Evolutionary conservation across 1,140 invertebrate species (phyloP).

Genomic region (Penaeus chinensis): DNA sequence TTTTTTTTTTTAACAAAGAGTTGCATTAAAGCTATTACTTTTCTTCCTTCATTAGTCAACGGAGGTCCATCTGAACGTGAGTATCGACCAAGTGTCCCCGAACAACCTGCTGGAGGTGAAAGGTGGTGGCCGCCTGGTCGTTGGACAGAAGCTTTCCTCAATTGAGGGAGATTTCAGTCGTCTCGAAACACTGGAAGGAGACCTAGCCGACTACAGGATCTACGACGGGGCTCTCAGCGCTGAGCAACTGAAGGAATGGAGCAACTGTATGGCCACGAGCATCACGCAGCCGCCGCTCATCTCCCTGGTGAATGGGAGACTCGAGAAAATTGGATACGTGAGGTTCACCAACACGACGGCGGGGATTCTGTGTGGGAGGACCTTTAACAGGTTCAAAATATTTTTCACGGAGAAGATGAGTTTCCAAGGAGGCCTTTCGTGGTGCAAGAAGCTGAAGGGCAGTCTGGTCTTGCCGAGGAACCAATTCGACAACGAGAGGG

Average conservation of each 20-base stretch:
- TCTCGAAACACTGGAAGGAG: slow-evolving; percentile 36
- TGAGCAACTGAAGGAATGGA: slow-evolving; percentile 3
- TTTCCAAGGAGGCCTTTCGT: slow-evolving; percentile 21
- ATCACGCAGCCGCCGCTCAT: too few relatives aligned
- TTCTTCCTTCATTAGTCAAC: too few relatives aligned
- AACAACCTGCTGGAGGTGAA: slow-evolving; percentile 13
- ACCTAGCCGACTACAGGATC: slow-evolving; percentile 32
- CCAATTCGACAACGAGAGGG: too few relatives aligned
- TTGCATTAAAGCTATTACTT: too few relatives aligned
- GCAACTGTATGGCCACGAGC: neutral
- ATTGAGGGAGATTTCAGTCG: slow-evolving; percentile 26
- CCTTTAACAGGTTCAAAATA: slow-evolving; percentile 33
- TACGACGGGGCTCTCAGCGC: slow-evolving; percentile 23
- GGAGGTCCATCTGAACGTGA: neutral
- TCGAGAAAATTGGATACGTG: slow-evolving; percentile 18
- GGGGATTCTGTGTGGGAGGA: slow-evolving; percentile 5
- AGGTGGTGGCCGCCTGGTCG: slow-evolving; percentile 28
- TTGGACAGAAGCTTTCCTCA: slow-evolving; percentile 44
- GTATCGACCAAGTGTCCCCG: neutral
- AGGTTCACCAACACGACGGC: neutral
- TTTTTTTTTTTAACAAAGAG: too few relatives aligned
- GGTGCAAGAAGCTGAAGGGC: slow-evolving; percentile 47
- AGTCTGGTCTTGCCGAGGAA: slow-evolving; percentile 38
- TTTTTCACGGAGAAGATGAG: slow-evolving; percentile 47
- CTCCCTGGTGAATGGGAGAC: neutral